Evolutionary conservation across 2,888 invertebrate genomes (phyloP).

Genomic region (Lingula anatina): DNA sequence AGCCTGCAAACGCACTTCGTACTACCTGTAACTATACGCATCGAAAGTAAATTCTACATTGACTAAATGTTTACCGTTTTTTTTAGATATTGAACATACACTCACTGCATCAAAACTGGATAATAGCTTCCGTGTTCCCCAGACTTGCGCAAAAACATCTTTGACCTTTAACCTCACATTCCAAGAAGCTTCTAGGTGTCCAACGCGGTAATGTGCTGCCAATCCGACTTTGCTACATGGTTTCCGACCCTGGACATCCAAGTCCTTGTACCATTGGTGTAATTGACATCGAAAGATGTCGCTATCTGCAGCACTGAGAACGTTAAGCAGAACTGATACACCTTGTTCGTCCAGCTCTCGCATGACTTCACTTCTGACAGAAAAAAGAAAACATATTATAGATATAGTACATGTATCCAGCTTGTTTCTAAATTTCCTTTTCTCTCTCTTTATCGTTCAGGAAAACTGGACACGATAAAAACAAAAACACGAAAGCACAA

Average conservation of each 20-base stretch:
- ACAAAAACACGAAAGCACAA: too few species aligned
- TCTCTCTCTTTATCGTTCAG: too few species aligned
- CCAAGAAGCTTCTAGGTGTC: slow-evolving; percentile 34
- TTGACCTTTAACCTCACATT: slow-evolving; percentile 25
- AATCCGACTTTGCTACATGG: slow-evolving; percentile 22
- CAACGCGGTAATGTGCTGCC: slow-evolving; percentile 29
- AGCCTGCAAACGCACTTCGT: too few species aligned
- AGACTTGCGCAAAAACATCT: slow-evolving; percentile 30
- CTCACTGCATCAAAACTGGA: slow-evolving; percentile 35
- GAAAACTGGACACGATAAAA: too few species aligned
- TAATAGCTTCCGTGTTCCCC: slow-evolving; percentile 35
- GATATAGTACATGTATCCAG: too few species aligned
- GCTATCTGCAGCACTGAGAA: slow-evolving; percentile 21
- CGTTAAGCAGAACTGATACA: slow-evolving; percentile 23
- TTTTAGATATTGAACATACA: too few species aligned
- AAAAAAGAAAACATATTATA: too few species aligned
- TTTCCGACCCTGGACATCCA: slow-evolving; percentile 17
- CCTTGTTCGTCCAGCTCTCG: slow-evolving; percentile 23
- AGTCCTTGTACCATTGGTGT: slow-evolving; percentile 23
- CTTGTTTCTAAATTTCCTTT: too few species aligned
- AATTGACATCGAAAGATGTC: slow-evolving; percentile 19
- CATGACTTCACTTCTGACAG: too few species aligned
- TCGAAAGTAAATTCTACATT: too few species aligned
- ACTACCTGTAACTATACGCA: too few species aligned
- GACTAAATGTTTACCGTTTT: too few species aligned